Percentiles rank a stretch among this genome's conserved stretches.
phyloP scores from a whole-genome alignment of 2,113 vertebrate genomes.

The Salminus brasiliensis region DNA sequence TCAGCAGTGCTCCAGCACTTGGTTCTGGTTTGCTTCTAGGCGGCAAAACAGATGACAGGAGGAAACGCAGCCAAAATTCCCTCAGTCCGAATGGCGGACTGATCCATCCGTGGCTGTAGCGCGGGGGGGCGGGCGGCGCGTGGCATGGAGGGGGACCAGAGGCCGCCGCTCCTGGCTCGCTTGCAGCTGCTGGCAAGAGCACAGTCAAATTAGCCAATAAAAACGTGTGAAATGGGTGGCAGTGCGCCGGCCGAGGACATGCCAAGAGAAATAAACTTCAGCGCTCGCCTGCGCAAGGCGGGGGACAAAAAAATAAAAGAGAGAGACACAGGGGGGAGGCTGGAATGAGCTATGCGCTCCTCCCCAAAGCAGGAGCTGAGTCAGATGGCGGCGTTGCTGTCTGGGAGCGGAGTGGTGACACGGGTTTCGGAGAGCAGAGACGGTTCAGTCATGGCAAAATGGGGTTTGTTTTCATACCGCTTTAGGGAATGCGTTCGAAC shows the following conservation, averaged over 20 bases:
- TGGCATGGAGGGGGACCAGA: conserved; percentile 9
- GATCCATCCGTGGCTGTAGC: conserved; percentile 9
- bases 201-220: conserved; percentile 79
- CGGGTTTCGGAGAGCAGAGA: conserved; percentile 8
- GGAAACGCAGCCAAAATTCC: conserved; percentile 42
- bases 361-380: conserved; percentile 27
- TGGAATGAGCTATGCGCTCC: conserved; percentile 6
- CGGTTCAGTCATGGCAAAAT: conserved; percentile 19
- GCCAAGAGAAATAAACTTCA: conserved; percentile 81
- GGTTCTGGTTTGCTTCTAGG: conserved; percentile 33
- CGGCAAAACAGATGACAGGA: conserved; percentile 35
- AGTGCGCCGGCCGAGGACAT: conserved; percentile 63
- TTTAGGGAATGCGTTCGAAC: neutral
- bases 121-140: neutral
- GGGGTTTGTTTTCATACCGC: conserved; percentile 1
- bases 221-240: conserved; percentile 79
- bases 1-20: neutral
- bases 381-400: conserved; percentile 18
- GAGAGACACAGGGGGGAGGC: neutral
- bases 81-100: neutral
- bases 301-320: neutral
- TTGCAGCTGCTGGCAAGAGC: conserved; percentile 73
- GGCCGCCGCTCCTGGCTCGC: conserved; percentile 62
- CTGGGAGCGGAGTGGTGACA: conserved; percentile 13
- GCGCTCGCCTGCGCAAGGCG: conserved; percentile 42